These are phyloP conservation scores for Uria aalge DNA, from an alignment of 2,113 vertebrate genomes.

Conservation along the genomic window DNA sequence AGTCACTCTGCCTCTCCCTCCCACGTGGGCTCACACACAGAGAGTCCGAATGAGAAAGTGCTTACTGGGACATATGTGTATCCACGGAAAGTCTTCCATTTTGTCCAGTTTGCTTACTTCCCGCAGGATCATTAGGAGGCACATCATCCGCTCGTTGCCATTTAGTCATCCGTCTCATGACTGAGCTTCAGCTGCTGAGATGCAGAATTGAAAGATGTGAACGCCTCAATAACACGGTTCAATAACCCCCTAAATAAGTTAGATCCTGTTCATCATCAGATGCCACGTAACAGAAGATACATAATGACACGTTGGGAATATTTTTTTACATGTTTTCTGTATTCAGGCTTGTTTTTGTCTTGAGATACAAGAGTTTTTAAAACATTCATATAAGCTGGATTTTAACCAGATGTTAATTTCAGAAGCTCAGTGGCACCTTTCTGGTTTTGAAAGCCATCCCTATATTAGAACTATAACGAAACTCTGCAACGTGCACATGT, in stretches of 20 bases:
- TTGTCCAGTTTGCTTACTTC: background rate
- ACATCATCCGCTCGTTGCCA: background rate
- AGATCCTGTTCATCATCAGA: background rate
- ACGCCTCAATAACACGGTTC: background rate
- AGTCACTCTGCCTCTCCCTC: background rate
- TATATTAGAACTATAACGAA: background rate
- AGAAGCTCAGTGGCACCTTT: background rate
- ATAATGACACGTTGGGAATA: background rate
- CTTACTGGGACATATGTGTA: background rate
- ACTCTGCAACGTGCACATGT: background rate
- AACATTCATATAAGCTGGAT: background rate
- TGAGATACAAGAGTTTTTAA: background rate
- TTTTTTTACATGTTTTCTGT: background rate
- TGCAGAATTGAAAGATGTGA: background rate
- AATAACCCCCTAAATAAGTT: background rate
- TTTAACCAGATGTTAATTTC: conserved; percentile 12
- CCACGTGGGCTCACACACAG: rapidly evolving
- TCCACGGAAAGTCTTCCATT: background rate
- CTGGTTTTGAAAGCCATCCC: background rate
- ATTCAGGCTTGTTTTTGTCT: background rate
- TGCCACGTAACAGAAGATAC: background rate
- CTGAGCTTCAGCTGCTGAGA: background rate
- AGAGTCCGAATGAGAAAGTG: background rate
- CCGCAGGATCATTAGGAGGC: background rate
- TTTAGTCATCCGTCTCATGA: background rate